phyloP scores from a whole-genome alignment of 2,888 invertebrate species.

The Apodemia hepburni region DNA sequence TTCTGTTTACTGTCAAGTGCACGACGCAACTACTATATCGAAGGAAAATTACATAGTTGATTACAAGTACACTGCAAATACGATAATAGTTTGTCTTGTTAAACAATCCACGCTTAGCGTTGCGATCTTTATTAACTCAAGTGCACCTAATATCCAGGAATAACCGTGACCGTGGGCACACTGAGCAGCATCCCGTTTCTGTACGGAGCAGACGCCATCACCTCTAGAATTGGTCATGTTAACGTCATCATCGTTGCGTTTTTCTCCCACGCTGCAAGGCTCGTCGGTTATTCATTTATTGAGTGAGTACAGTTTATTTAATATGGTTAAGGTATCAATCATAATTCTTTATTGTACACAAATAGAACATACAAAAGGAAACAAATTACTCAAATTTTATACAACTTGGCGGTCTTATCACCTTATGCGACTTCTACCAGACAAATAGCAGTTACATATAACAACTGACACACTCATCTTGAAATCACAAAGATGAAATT shows the following conservation, averaged over 20 bases:
- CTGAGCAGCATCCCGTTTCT: conserved; percentile 91
- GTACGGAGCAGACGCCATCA: conserved; percentile 91
- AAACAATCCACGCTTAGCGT: conserved; percentile 8
- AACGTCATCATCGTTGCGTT: conserved; percentile 92
- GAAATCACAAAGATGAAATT: too few relatives aligned
- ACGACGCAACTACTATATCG: background rate
- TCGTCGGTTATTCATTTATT: conserved; percentile 92
- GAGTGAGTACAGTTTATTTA: conserved; percentile 81
- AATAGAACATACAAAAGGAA: too few relatives aligned
- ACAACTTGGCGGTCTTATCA: too few relatives aligned
- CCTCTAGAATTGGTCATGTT: conserved; percentile 89
- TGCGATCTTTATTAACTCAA: conserved; percentile 28
- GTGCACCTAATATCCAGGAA: conserved; percentile 68
- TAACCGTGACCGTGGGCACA: conserved; percentile 92
- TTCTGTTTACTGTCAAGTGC: background rate
- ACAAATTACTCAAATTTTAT: too few relatives aligned
- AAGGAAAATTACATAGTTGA: conserved; percentile 6
- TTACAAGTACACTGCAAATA: conserved; percentile 11
- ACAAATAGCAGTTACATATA: too few relatives aligned
- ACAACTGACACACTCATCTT: too few relatives aligned
- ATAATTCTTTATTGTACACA: background rate
- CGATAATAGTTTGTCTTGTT: conserved; percentile 10
- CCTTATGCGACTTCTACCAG: too few relatives aligned
- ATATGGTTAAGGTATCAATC: conserved; percentile 1
- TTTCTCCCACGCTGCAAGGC: conserved; percentile 90